phyloP scores from a whole-genome alignment of 1,140 invertebrate species.

The Trypoxylus dichotomus region DNA sequence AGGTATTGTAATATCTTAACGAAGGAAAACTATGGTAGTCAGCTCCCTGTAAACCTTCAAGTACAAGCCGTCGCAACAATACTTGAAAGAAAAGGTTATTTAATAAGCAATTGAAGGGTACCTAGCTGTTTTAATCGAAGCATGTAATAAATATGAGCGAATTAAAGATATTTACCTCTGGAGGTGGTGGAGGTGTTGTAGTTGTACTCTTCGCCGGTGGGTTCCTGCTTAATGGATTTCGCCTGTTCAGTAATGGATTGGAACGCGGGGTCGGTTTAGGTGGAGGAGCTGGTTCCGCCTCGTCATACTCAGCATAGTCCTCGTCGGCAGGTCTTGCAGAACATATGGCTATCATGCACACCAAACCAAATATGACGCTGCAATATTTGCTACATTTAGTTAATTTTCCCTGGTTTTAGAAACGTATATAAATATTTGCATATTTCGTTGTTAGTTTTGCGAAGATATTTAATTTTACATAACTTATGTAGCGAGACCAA shows the following conservation, averaged over 20 bases:
- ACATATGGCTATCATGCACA: slow-evolving; percentile 6
- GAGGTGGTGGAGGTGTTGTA: slow-evolving; percentile 1
- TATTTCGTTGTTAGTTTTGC: no score
- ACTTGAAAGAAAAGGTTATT: no score
- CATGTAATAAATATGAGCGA: not conserved
- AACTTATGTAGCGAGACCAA: no score
- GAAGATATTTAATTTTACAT: no score
- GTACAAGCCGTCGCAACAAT: no score
- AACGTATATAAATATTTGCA: no score
- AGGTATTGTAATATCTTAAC: not conserved
- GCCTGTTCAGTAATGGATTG: slow-evolving; percentile 5
- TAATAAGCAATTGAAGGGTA: no score
- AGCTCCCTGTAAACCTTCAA: no score
- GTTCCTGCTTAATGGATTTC: not conserved
- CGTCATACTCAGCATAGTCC: slow-evolving; percentile 13
- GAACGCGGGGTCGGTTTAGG: not conserved
- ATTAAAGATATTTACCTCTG: not conserved
- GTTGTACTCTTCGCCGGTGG: slow-evolving; percentile 8
- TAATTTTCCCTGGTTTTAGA: not conserved
- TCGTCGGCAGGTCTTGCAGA: slow-evolving; percentile 14
- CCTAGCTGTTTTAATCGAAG: no score
- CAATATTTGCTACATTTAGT: not conserved
- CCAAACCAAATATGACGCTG: slow-evolving; percentile 19
- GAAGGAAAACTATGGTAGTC: no score
- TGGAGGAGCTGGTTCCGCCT: not conserved